Evolutionary conservation across 2,113 vertebrate genomes (phyloP).

Genomic region (Platysternon megacephalum): DNA sequence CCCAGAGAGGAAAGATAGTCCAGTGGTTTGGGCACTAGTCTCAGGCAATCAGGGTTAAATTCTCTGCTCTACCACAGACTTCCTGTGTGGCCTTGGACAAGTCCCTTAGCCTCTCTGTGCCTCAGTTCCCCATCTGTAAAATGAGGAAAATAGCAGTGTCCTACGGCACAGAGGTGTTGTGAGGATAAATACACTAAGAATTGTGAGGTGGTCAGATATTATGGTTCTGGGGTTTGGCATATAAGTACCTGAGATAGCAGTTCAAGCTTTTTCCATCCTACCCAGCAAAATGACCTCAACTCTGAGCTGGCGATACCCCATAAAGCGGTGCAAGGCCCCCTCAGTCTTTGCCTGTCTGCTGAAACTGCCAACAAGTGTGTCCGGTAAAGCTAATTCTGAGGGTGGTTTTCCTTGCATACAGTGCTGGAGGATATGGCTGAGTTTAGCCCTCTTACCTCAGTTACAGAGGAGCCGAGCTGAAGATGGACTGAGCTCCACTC

Average conservation of each 20-base stretch:
- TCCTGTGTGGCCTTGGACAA: background rate
- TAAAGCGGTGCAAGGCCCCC: background rate
- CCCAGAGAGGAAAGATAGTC: background rate
- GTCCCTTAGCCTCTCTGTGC: background rate
- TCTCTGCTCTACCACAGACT: rapidly evolving
- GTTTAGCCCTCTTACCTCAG: background rate
- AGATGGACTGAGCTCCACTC: background rate
- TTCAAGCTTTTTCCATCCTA: background rate
- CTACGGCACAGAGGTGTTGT: rapidly evolving
- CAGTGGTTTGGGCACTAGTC: background rate
- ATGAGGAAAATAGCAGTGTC: background rate
- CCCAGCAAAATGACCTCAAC: background rate
- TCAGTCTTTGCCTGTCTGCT: background rate
- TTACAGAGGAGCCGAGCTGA: background rate
- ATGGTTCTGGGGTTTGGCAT: background rate
- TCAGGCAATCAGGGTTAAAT: background rate
- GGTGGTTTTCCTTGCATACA: background rate
- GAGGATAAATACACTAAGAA: background rate
- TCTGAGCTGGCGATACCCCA: background rate
- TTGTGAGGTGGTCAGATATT: background rate
- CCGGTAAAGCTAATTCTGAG: rapidly evolving
- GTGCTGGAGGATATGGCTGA: background rate
- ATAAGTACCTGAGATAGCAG: background rate
- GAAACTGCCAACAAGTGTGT: background rate
- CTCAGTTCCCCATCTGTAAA: background rate